These are phyloP conservation scores for Prunella strophiata DNA, from an alignment of 2,797 vertebrate genomes.

Conservation along the genomic window DNA sequence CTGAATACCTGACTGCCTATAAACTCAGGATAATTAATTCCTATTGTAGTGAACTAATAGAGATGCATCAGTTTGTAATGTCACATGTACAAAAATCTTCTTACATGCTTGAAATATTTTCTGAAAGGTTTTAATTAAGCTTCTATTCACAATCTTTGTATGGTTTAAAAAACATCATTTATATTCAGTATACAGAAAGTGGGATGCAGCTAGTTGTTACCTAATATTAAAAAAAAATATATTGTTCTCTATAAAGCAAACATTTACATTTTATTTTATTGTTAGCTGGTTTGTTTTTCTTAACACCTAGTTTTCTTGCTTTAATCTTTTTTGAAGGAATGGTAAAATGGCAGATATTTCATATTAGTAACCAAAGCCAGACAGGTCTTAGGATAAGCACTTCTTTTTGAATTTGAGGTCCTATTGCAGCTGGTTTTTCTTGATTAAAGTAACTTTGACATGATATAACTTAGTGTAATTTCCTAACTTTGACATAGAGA, in stretches of 20 bases:
- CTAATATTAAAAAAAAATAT: not conserved
- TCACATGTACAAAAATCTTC: not conserved
- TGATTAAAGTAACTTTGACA: not conserved
- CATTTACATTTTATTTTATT: not conserved
- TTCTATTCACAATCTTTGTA: not conserved
- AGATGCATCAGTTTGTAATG: not conserved
- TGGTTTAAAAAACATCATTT: accelerated
- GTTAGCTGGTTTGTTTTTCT: not conserved
- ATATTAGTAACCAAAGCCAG: not conserved
- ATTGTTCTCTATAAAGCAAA: not conserved
- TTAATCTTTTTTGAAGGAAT: not conserved
- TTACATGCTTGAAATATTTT: not conserved
- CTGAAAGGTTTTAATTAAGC: not conserved
- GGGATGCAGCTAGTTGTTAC: not conserved
- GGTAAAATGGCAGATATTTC: not conserved
- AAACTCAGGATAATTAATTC: not conserved
- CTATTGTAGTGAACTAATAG: not conserved
- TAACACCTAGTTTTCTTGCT: not conserved
- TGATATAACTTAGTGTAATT: not conserved
- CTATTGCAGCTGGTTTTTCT: not conserved
- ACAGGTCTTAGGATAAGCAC: not conserved
- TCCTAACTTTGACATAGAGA: not conserved
- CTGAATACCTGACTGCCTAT: not conserved
- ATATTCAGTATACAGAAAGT: not conserved
- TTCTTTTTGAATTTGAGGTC: not conserved